Base-by-base conservation (phyloP, 2,113 vertebrate species). In the Rhinolophus sinicus region DNA sequence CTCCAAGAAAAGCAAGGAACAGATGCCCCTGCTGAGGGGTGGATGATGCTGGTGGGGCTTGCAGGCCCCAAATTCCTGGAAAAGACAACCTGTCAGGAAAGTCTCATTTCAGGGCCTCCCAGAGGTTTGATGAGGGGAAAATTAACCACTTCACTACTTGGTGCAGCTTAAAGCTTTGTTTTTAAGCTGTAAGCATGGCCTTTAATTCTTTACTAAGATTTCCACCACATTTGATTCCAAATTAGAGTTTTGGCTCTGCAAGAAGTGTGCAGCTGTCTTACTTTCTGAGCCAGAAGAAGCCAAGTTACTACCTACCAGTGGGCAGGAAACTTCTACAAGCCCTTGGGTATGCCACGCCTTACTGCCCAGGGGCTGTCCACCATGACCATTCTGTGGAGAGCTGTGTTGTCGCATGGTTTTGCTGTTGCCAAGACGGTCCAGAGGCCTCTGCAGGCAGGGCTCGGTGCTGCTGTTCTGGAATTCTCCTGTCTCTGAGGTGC, bases 131-230 rank as follows among this genome's bases (percentile, higher is more conserved):
- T 92, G 65, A 93, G 82, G 90, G 60, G 87, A 40, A 95, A 91
- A 95, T 40, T 81, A 88, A 64, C 90, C 67, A 8, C 50, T 70
- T 96, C 69, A 96, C 8, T 73, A 40, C 94, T 95, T 26, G 3
- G 2, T 28, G 92, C 22, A 97, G 95, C 96, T 96, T 94, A 96
- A 88, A 97, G 93, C 97, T 97, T 90, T 77, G 24, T 91, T 97
- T 94, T 90, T 30, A 60, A 87, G 92, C 97, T 76, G 38, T 67
- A 93, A 95, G 94, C 90, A 77, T 15, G 85, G 24, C 38, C 95
- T 97, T 98, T 97, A 96, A 97, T 96, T 98, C 96, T 94, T 95
- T 90, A 40, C 78, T 86, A 90, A 69, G 77, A 64, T 72, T 93
- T 95, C 91, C 82, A 65, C 92, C 91, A 62, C 2, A 96, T 89